Conservation (phyloP, 2,797 vertebrate species). For the Protosalanx chinensis region DNA sequence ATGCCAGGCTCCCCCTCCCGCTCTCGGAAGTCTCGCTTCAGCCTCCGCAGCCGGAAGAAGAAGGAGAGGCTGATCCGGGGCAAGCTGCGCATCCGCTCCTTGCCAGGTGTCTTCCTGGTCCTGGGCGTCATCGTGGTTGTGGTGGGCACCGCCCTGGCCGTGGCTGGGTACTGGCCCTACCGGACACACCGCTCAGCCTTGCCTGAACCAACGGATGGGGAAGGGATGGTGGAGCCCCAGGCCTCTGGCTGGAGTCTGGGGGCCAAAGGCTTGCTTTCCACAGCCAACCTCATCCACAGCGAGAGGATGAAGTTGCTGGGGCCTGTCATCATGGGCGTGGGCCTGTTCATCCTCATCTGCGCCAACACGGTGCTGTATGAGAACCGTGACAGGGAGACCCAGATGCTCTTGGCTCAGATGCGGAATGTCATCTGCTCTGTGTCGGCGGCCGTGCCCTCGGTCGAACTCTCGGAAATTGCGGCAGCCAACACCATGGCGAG, state of each 20-base stretch:
- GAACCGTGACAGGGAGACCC: constrained; percentile 92
- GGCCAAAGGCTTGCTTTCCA: constrained; percentile 53
- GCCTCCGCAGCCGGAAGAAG: constrained; percentile 60
- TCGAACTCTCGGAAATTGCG: constrained; percentile 58
- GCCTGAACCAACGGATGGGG: constrained; percentile 18
- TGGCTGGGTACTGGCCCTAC: constrained; percentile 95
- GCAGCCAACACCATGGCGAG: constrained; percentile 49
- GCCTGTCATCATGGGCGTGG: constrained; percentile 94
- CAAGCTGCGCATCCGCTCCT: constrained; percentile 87
- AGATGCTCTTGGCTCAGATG: constrained; percentile 80
- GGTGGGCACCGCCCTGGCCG: constrained; percentile 86
- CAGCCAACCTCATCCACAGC: constrained; percentile 68
- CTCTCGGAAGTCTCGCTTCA: constrained; percentile 57
- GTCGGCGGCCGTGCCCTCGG: constrained; percentile 62
- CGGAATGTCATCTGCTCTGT: constrained; percentile 76
- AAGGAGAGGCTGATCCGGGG: constrained; percentile 73
- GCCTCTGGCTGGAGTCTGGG: constrained; percentile 58
- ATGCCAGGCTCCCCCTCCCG: constrained; percentile 38
- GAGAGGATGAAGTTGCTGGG: constrained; percentile 91
- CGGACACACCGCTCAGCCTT: constrained; percentile 50
- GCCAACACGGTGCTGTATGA: constrained; percentile 95
- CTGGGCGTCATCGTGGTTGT: constrained; percentile 85
- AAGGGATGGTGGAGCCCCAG: constrained; percentile 33
- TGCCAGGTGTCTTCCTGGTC: constrained; percentile 86
- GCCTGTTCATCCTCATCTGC: constrained; percentile 97